Conservation (phyloP, 2,113 vertebrate species). For the Aplodontia rufa region DNA sequence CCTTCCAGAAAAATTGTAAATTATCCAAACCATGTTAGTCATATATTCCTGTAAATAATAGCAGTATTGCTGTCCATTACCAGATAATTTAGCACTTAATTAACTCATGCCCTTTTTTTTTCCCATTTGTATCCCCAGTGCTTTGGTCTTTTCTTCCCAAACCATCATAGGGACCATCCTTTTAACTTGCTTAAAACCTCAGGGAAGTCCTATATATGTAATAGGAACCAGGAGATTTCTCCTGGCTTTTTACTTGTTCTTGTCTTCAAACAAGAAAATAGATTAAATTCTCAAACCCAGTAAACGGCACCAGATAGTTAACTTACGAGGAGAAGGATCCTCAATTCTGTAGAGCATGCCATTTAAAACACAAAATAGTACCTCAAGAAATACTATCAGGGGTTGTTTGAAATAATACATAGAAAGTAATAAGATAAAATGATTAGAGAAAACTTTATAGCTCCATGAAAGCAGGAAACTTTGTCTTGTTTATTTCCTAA, state of each 20-base stretch:
- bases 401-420: neutral
- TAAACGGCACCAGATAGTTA: neutral
- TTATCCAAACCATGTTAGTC: neutral
- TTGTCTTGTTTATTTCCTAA: neutral
- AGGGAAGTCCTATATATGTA: neutral
- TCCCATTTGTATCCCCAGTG: neutral
- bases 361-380: neutral
- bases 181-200: neutral
- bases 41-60: neutral
- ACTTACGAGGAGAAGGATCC: neutral
- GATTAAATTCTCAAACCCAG: neutral
- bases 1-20: neutral
- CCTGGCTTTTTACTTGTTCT: neutral
- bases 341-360: neutral
- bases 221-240: neutral
- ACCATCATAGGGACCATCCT: neutral
- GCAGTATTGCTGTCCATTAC: neutral
- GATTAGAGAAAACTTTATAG: neutral
- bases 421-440: neutral
- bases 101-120: neutral
- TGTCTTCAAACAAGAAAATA: neutral
- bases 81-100: neutral
- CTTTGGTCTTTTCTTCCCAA: neutral
- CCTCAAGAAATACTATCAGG: neutral
- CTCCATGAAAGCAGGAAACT: neutral